Conservation (phyloP, 1,140 invertebrate genomes). For the Adoxophyes honmai region DNA sequence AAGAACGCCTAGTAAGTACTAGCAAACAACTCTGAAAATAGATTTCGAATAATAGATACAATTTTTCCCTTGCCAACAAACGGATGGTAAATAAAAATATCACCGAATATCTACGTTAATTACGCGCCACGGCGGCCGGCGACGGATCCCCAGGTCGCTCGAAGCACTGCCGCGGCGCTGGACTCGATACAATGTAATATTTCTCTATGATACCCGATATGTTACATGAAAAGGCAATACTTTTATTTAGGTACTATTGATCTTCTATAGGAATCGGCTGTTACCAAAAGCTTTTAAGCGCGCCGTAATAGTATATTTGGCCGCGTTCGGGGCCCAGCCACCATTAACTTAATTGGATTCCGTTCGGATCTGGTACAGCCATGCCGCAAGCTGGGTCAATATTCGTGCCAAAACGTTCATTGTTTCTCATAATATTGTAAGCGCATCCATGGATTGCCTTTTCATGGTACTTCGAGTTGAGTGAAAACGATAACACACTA, state of each 20-base stretch:
- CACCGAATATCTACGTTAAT: no score
- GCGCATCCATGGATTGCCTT: constrained; percentile 6
- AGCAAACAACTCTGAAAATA: no score
- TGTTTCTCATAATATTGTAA: constrained; percentile 20
- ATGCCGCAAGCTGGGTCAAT: constrained; percentile 25
- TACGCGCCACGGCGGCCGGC: no score
- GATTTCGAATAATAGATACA: no score
- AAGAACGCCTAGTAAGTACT: no score
- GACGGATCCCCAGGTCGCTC: no score
- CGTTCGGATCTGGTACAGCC: constrained; percentile 27
- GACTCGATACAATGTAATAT: not conserved
- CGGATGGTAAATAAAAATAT: no score
- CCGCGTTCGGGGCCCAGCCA: constrained; percentile 25
- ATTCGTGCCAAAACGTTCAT: constrained; percentile 29
- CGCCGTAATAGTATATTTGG: constrained; percentile 32
- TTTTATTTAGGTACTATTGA: constrained; percentile 30
- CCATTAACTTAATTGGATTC: constrained; percentile 47
- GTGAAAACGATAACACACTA: constrained; percentile 1
- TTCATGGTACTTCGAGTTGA: not conserved
- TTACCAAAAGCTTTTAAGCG: constrained; percentile 38
- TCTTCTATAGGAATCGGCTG: constrained; percentile 25
- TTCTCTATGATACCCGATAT: constrained; percentile 7
- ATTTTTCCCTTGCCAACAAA: no score
- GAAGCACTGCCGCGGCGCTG: no score
- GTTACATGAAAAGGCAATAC: constrained; percentile 32